A percentile compares a stretch with the other conserved stretches of the same genome.
These are phyloP conservation scores for Ormyrus labotus DNA, from an alignment of 2,888 invertebrate genomes.

Conservation along the genomic window DNA sequence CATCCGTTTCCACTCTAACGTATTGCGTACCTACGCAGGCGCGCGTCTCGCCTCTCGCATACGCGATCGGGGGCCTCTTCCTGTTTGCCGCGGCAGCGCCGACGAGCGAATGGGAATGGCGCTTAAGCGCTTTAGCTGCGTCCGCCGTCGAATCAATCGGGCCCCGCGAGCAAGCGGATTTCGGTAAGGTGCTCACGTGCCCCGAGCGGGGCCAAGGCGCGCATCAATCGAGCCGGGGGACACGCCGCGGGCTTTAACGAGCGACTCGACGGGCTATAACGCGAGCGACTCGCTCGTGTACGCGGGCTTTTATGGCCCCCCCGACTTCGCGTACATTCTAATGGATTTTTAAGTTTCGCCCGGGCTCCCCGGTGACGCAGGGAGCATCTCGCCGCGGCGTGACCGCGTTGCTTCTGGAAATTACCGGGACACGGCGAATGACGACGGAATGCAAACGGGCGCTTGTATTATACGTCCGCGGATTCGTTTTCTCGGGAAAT, in stretches of 20 bases:
- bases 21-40: background rate
- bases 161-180: slow-evolving; percentile 11
- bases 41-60: background rate
- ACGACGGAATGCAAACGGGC: no score
- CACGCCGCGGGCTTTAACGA: slow-evolving; percentile 36
- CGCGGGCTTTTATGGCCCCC: slow-evolving; percentile 34
- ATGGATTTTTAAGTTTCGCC: slow-evolving; percentile 13
- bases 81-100: background rate
- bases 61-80: slow-evolving; percentile 42
- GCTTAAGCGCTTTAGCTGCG: slow-evolving; percentile 19
- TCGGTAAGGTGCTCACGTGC: slow-evolving; percentile 53
- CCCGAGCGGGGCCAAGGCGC: background rate
- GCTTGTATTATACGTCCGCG: no score
- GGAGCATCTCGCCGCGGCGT: no score
- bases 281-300: background rate
- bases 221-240: background rate
- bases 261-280: background rate
- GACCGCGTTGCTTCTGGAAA: background rate
- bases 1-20: background rate
- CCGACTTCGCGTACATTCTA: slow-evolving; percentile 41
- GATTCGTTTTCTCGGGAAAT: no score
- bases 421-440: no score
- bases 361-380: no score
- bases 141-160: slow-evolving; percentile 44
- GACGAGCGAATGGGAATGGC: slow-evolving; percentile 51